Conservation (phyloP, 2,888 invertebrate genomes). For the Xestia sexstrigata region DNA sequence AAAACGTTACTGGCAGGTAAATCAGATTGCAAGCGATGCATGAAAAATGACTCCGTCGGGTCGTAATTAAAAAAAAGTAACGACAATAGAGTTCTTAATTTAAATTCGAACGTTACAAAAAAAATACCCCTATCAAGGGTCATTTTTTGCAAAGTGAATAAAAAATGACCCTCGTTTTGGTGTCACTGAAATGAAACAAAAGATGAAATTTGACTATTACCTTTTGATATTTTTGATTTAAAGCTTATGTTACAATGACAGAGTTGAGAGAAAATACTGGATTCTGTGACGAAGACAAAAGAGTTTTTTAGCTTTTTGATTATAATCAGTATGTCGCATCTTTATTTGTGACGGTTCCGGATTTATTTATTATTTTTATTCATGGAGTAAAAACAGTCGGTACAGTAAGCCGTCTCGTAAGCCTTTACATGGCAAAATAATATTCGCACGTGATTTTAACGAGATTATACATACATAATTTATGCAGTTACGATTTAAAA, state of each 20-base stretch:
- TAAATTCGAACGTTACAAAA: slow-evolving; percentile 83
- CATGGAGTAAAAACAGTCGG: slow-evolving; percentile 4
- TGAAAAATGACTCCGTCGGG: slow-evolving; percentile 88
- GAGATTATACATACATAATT: neutral
- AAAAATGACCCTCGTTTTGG: slow-evolving; percentile 75
- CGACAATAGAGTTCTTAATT: slow-evolving; percentile 86
- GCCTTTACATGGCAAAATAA: neutral
- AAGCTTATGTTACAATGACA: slow-evolving; percentile 81
- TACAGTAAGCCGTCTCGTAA: slow-evolving; percentile 14
- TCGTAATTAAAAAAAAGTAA: slow-evolving; percentile 86
- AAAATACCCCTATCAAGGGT: slow-evolving; percentile 66
- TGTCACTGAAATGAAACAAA: slow-evolving; percentile 87
- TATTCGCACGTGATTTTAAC: neutral
- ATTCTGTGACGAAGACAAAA: slow-evolving; percentile 72
- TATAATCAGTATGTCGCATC: slow-evolving; percentile 73
- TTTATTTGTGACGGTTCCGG: slow-evolving; percentile 51
- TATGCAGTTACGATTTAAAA: neutral
- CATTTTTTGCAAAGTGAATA: slow-evolving; percentile 68
- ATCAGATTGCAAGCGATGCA: slow-evolving; percentile 90
- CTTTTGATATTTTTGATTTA: slow-evolving; percentile 87
- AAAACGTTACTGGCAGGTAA: slow-evolving; percentile 83
- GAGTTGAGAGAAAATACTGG: slow-evolving; percentile 77
- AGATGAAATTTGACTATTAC: slow-evolving; percentile 85
- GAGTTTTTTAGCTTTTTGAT: slow-evolving; percentile 70
- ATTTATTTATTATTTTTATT: slow-evolving; percentile 58